Base-by-base conservation (phyloP, 2,797 vertebrate species). In the Loris lydekkerianus region DNA sequence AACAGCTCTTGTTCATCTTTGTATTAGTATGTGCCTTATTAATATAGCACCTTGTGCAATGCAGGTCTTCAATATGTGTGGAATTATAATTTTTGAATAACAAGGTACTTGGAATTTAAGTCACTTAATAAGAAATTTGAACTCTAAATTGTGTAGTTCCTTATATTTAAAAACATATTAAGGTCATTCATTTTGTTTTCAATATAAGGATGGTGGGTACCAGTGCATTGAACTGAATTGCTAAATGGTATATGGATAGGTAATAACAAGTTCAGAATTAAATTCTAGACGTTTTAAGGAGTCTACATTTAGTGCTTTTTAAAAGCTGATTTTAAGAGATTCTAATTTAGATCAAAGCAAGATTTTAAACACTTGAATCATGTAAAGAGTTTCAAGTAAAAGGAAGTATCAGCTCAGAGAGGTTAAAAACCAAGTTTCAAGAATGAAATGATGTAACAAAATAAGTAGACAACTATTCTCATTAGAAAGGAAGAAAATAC, bases 121-220 rank as follows among this genome's bases (percentile, higher is more conserved):
- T 9, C 20, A 75, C 1, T 15, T 63, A 70, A 73, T 5, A 29
- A 29, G 80, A 90, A 90, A 17, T 46, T 82, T 94, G 84, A 89
- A 34, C 25, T 73, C 83, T 78, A 29, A 93, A 63, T 5, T 46
- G 0, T 10, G 11, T 78, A 15, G 10, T 60, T 77, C 93, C 96
- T 97, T 92, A 86, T 83, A 83, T 61, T 75, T 91, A 93, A 90
- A 72, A 15, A 40, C 27, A 81, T 81, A 72, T n/a, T 80, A 63
- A 65, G 2, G 13, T 70, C 3, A 70, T 82, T 95, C 21, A 53
- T 15, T 72, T 81, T 86, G n/a, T 84, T 93, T 93, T 90, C 40
- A 89, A 88, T 89, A 73, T 81, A 82, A 83, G 43, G 37, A 81
- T 78, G 34, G 21, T 15, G 37, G 34, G 23, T 56, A 43, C 25